Evolutionary conservation across 2,888 invertebrate species (phyloP).

Genomic region (Conistra vaccinii): DNA sequence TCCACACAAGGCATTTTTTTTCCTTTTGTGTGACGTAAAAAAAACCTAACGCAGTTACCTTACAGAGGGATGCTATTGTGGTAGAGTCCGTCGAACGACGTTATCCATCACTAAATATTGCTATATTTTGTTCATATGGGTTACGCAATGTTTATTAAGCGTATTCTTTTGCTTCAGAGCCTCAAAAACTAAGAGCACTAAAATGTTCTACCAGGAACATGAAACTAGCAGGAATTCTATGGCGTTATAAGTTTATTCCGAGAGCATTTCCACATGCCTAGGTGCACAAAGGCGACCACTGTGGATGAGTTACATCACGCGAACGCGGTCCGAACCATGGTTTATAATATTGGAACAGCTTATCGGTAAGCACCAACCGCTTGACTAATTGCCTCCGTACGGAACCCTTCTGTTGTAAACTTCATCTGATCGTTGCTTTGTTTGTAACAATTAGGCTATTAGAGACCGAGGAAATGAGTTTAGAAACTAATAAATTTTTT

Average conservation of each 20-base stretch:
- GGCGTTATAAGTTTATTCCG: constrained; percentile 26
- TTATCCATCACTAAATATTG: background rate
- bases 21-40: constrained; percentile 14
- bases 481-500: background rate
- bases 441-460: background rate
- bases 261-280: constrained; percentile 34
- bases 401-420: background rate
- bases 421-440: background rate
- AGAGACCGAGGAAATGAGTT: background rate
- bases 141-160: background rate
- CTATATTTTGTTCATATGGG: background rate
- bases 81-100: background rate
- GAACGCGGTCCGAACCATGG: background rate
- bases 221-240: background rate
- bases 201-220: background rate
- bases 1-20: background rate
- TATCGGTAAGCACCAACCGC: background rate
- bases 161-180: background rate
- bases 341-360: background rate
- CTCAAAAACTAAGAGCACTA: background rate
- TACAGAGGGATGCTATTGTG: constrained; percentile 26
- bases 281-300: background rate
- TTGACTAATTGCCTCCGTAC: background rate
- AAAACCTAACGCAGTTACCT: constrained; percentile 1
- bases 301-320: background rate